Conservation (phyloP, 2,888 invertebrate genomes). For the Melitaea athalia region DNA sequence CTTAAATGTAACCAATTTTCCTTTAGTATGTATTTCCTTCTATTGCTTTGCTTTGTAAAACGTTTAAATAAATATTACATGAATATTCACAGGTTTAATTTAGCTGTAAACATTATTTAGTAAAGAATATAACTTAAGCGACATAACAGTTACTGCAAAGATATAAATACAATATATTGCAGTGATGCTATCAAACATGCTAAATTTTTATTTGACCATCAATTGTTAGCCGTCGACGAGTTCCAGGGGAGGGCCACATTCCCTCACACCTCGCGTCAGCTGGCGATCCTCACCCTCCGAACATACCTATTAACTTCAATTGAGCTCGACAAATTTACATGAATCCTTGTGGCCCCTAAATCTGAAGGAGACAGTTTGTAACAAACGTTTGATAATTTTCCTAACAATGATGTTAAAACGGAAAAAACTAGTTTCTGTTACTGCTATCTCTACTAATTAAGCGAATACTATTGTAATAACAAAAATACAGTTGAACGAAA, state of each 20-base stretch:
- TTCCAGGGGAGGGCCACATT: slow-evolving; percentile 70
- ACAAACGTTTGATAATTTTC: not conserved
- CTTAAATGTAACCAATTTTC: no score
- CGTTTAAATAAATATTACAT: not conserved
- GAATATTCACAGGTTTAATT: not conserved
- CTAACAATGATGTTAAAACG: not conserved
- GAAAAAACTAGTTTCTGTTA: not conserved
- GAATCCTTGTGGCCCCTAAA: slow-evolving; percentile 55
- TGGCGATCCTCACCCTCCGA: slow-evolving; percentile 76
- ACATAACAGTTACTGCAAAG: not conserved
- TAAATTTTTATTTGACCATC: slow-evolving; percentile 68
- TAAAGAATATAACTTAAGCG: not conserved
- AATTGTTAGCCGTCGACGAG: slow-evolving; percentile 65
- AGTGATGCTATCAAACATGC: slow-evolving; percentile 40
- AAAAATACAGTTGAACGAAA: no score
- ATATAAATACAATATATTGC: slow-evolving; percentile 8
- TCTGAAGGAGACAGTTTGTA: not conserved
- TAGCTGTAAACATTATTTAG: not conserved
- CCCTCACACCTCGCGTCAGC: slow-evolving; percentile 82
- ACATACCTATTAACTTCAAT: slow-evolving; percentile 80
- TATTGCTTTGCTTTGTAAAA: no score
- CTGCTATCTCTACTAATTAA: no score
- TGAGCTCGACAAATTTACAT: slow-evolving; percentile 82
- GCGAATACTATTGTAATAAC: no score
- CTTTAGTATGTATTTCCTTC: no score